Conservation (phyloP, 2,113 vertebrate species). For the Crotalus horridus region DNA sequence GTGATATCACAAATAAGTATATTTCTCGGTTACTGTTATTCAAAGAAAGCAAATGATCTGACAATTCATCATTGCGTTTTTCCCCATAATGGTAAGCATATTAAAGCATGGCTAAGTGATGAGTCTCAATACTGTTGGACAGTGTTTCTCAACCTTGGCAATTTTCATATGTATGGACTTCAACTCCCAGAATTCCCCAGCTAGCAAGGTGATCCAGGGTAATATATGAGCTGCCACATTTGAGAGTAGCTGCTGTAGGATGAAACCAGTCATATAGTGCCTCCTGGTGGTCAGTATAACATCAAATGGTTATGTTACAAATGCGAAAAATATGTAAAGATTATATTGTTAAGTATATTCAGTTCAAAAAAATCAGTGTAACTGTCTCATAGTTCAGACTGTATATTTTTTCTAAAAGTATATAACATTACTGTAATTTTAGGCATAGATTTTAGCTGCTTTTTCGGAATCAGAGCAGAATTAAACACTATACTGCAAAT, state of each 20-base stretch:
- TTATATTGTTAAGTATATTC: neutral
- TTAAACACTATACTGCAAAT: neutral
- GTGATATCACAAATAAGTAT: conserved; percentile 21
- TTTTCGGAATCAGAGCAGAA: neutral
- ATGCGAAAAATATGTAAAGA: neutral
- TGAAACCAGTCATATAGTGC: neutral
- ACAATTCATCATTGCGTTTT: neutral
- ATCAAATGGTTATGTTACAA: neutral
- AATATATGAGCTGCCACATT: neutral
- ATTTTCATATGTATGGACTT: neutral
- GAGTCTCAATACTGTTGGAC: neutral
- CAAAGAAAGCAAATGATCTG: neutral
- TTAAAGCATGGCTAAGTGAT: neutral
- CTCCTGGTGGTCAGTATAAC: neutral
- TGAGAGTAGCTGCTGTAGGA: neutral
- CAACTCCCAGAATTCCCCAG: neutral
- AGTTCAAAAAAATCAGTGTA: neutral
- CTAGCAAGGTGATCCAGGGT: neutral
- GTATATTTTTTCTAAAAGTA: neutral
- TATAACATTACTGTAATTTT: neutral
- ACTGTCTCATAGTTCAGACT: neutral
- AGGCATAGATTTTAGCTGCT: neutral
- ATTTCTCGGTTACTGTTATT: conserved; percentile 10
- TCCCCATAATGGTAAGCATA: neutral
- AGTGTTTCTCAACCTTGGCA: neutral